A percentile compares a stretch with the other conserved stretches of the same genome.
These are phyloP conservation scores for Pachycephala philippinensis DNA, from an alignment of 2,113 vertebrate species.

Conservation along the genomic window DNA sequence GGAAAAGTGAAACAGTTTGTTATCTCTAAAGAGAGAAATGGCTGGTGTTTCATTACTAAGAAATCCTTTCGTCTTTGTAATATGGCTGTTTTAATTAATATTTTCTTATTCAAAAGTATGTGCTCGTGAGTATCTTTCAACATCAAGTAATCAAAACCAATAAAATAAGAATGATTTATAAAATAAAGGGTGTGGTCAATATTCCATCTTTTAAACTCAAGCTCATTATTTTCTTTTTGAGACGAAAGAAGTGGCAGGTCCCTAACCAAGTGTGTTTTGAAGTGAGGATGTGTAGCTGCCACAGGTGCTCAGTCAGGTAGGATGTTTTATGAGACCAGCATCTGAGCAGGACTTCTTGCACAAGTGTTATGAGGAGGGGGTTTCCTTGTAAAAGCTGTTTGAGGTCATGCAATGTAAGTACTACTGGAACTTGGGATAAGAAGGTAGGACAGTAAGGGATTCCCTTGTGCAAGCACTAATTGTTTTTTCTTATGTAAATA, in stretches of 20 bases:
- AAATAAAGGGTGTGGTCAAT: not conserved
- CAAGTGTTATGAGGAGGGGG: not conserved
- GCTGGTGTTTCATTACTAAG: not conserved
- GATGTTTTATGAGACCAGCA: not conserved
- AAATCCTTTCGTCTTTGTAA: not conserved
- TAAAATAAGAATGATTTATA: not conserved
- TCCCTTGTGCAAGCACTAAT: not conserved
- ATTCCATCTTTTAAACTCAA: not conserved
- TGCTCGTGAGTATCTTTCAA: not conserved
- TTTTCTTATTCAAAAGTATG: not conserved
- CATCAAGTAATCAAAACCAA: not conserved
- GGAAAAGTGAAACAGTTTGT: not conserved
- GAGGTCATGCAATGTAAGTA: not conserved
- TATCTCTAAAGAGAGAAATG: not conserved
- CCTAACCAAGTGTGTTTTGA: not conserved
- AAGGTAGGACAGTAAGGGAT: not conserved
- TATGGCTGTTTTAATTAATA: not conserved
- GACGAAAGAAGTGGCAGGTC: not conserved
- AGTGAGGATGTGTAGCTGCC: not conserved
- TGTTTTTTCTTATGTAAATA: not conserved
- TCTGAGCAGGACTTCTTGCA: not conserved
- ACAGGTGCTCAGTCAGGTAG: not conserved
- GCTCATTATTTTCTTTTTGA: not conserved
- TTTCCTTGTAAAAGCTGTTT: not conserved
- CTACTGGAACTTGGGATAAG: not conserved